Percentiles rank a stretch among this genome's conserved stretches.
These are phyloP conservation scores for Sciaenops ocellatus DNA, from an alignment of 2,797 vertebrate species.

Conservation along the genomic window DNA sequence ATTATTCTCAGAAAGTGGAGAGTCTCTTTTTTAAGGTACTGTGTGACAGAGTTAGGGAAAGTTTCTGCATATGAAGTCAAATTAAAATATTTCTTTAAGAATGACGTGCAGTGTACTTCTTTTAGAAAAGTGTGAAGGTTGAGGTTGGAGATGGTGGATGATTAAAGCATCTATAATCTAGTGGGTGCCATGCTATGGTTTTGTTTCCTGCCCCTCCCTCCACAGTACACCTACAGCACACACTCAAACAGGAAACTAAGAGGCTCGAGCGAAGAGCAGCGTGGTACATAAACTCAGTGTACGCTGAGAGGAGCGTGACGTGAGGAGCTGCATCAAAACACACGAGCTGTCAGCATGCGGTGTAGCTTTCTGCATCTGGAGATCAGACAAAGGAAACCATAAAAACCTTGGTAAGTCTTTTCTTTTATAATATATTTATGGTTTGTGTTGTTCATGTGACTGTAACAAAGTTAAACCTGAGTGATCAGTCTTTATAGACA, in stretches of 20 bases:
- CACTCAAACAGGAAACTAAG: conserved; percentile 58
- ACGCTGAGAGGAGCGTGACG: neutral
- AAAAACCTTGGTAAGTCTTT: conserved; percentile 40
- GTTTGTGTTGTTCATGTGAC: neutral
- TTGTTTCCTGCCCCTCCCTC: conserved; percentile 43
- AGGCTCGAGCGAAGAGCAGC: conserved; percentile 13
- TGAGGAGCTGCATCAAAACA: conserved; percentile 7
- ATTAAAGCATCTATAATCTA: neutral
- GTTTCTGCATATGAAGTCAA: neutral
- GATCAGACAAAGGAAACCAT: neutral
- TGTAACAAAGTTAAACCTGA: no score
- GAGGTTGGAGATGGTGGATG: neutral
- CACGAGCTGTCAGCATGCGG: neutral
- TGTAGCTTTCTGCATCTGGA: conserved; percentile 1
- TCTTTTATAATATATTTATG: neutral
- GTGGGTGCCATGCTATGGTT: neutral
- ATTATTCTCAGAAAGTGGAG: neutral
- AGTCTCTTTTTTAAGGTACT: neutral
- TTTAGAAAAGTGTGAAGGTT: neutral
- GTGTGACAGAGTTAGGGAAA: neutral
- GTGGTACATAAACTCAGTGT: neutral
- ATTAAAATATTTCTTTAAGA: neutral
- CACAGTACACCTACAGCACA: neutral
- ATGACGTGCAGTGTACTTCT: neutral
- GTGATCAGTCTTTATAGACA: no score